Evolutionary conservation across 2,797 vertebrate species (phyloP), one percentile per base, ranked within the genome.

Genomic region (Oryzias sinensis): DNA sequence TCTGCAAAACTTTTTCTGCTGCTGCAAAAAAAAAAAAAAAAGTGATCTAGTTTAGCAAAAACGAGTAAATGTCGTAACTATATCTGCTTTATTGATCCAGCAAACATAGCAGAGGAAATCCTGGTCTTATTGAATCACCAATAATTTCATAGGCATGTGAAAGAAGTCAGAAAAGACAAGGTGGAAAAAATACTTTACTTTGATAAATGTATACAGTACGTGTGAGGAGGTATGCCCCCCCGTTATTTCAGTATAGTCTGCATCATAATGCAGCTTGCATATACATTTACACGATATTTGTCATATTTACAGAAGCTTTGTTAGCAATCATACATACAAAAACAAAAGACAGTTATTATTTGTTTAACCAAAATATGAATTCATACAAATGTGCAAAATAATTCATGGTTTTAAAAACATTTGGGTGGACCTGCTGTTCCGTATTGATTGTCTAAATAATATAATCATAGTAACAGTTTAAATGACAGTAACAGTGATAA

Each of bases 181-280:
- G 59, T 87, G 79, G 80, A 89, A 93, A 91, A 91, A 91, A 91
- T 91, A 90, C 67, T 92, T 93, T 90, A 91, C 89, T 91, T 77
- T 83, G 77, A 86, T 82, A 90, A 90, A 88, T 88, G 67, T 87
- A 78, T 89, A 89, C 85, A 89, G 79, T 89, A 89, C 85, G 87
- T 80, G 59, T 84, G 63, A 72, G 53, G 69, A 59, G 59, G 14
- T 49, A 59, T 40, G 49, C 16, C 27, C 61, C 61, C 74, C 63
- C 61, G 15, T 56, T 59, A 74, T 83, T 84, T 77, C 68, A 82
- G 72, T 60, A 22, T 22, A 55, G 47, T 62, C 59, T 79, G 86
- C 80, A 58, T 79, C 63, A 67, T 59, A 58, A 68, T 77, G 77
- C 76, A 85, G 74, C 77, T 85, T 87, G 83, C 84, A 77, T 88